Base-by-base conservation (phyloP, 2,797 vertebrate genomes). In the Sebastes wilsoni region DNA sequence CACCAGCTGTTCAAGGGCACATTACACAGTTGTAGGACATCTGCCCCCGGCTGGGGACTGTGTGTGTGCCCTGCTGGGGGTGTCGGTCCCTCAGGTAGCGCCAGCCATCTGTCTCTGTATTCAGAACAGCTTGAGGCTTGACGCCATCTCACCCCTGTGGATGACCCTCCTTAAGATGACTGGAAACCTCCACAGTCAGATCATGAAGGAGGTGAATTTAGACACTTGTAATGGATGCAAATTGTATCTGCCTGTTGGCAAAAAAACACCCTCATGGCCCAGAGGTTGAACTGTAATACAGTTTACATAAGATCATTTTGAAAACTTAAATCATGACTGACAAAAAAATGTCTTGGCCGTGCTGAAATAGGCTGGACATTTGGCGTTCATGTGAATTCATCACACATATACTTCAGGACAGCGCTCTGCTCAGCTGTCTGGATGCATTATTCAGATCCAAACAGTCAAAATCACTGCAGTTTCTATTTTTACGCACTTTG, bases 381-480 rank as follows among this genome's bases (percentile, higher is more conserved):
- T 23, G n/a, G 38, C 3, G 8, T 56, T 32, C 20, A 25, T 66
- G 66, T 65, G 22, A 75, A 32, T 65, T 54, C 12, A 72, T 59
- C 54, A 13, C 60, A 60, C 60, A 28, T 1, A 38, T 7, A 27
- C 32, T 18, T 18, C 6, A 16, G 25, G 23, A 54, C 30, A 23
- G 3, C 11, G 58, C 62, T 70, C 34, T 69, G 49, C 83, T 86
- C 36, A 61, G 73, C 52, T 68, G 81, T 83, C 72, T 46, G 32
- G 28, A 77, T 92, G 81, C 60, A 93, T 91, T 86, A 93, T 93
- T 91, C 61, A 92, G 68, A 71, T 73, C 70, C 49, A 61, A 62
- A 83, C 23, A 58, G 36, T 56, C 54, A 56, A 59, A 80, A 54
- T 71, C 13, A 58, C 66, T 74, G 66, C 74, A 11, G 65, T 64